These are phyloP conservation scores for Raja brachyura DNA, from an alignment of 2,113 vertebrate species.

Conservation along the genomic window DNA sequence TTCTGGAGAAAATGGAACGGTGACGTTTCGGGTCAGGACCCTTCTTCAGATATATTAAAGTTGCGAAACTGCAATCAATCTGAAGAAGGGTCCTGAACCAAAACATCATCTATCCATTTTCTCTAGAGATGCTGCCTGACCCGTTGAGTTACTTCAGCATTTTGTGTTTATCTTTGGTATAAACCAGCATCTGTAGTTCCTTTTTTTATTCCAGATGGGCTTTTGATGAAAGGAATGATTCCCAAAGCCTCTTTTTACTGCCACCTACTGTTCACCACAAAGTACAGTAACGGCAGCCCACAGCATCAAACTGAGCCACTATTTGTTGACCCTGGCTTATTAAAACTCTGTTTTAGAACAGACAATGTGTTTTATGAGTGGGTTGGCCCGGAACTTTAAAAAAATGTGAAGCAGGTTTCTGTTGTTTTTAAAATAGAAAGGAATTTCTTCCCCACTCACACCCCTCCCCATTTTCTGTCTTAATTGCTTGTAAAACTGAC, in stretches of 20 bases:
- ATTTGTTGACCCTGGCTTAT: not conserved
- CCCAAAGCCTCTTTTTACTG: not conserved
- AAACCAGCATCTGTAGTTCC: no score
- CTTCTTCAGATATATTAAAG: no score
- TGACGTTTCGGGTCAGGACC: no score
- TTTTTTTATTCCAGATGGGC: no score
- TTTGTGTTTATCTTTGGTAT: no score
- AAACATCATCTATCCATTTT: no score
- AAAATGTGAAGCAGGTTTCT: not conserved
- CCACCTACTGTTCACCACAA: not conserved
- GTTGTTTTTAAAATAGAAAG: slow-evolving; percentile 2
- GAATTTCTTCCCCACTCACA: not conserved
- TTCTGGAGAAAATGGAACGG: no score
- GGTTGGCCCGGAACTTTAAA: not conserved
- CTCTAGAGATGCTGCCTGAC: no score
- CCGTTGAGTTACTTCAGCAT: no score
- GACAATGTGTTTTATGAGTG: not conserved
- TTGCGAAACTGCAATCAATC: no score
- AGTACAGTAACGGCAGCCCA: not conserved
- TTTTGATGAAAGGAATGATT: not conserved
- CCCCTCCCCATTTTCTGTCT: not conserved
- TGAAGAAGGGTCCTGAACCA: no score
- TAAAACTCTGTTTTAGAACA: not conserved
- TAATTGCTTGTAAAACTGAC: not conserved
- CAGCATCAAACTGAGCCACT: not conserved